Evolutionary conservation across 2,888 invertebrate species (phyloP).

Genomic region (Xestia ashworthii): DNA sequence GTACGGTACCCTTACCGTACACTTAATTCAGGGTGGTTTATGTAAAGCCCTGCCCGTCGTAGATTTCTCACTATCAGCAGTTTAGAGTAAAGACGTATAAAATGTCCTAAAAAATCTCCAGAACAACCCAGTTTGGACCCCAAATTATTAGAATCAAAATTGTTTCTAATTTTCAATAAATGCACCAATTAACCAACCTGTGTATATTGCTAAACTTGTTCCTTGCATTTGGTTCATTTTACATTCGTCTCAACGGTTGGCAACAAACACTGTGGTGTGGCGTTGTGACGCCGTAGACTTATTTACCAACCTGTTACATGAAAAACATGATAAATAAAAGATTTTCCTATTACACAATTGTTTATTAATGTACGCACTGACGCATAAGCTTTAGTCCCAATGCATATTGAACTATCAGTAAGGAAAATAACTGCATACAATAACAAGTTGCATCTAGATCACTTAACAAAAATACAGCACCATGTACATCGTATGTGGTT

Average conservation of each 20-base stretch:
- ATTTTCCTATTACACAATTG: constrained; percentile 15
- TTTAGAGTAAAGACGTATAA: background rate
- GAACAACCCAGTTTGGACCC: background rate
- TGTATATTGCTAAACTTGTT: background rate
- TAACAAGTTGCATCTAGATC: background rate
- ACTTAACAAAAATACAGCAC: background rate
- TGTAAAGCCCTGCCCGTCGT: background rate
- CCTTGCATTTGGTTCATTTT: background rate
- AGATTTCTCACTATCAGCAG: background rate
- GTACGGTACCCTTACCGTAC: too few species aligned
- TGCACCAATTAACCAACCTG: background rate
- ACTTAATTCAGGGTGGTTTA: background rate
- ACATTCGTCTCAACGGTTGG: background rate
- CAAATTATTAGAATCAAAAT: background rate
- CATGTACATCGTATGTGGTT: background rate
- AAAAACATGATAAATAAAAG: constrained; percentile 4
- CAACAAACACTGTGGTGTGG: too few species aligned
- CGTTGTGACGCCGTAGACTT: background rate
- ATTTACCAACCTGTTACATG: background rate
- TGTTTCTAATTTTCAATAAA: background rate
- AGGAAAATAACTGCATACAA: constrained; percentile 14
- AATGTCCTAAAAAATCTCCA: background rate
- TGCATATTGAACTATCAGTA: constrained; percentile 7
- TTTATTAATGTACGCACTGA: constrained; percentile 15
- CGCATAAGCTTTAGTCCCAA: constrained; percentile 6